Base-by-base conservation (phyloP, 1,140 invertebrate species). In the Gryllus bimaculatus region DNA sequence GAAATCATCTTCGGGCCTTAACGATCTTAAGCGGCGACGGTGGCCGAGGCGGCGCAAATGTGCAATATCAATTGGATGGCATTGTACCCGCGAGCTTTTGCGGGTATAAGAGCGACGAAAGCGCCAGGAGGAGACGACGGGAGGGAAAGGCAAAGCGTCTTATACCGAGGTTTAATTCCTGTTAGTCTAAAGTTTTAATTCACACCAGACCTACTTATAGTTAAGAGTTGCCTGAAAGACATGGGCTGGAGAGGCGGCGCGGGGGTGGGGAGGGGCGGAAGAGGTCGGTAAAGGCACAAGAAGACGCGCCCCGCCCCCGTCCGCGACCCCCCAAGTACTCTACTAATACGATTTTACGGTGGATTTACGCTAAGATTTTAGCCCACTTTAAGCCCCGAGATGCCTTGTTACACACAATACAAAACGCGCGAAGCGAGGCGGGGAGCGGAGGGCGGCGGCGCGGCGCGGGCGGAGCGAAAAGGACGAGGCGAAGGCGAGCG, bases 101-200 rank as follows among this genome's bases (percentile, higher is more conserved):
- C 39, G 13, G 39, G 48, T 20, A 77, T 49, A 77, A 77, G 76
- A 77, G 47, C 47, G 12, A 48, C 12, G 15, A 48, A 48, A 76
- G 39, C 48, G 13, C n/a, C 48, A 39, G 48, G 76, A 10, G 48
- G 47, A 47, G 8, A 8, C n/a, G 75, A 74, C 18, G 39, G 0
- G 49, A 74, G 21, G 78, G 48, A 78, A 74, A 20, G 81, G 82
- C 82, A 84, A 84, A 85, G 84, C 84, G 83, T 85, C 84, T 85
- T 85, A 85, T 77, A 77, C 47, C 76, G 21, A 20, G 76, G 39
- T 48, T 47, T 86, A 86, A 86, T 84, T 85, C 85, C 85, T 86
- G 85, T 87, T 87, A 87, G 87, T 87, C 83, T 83, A 86, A 87
- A 88, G 87, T 88, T 88, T 88, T 87, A 88, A 88, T 88, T 88